Percentiles rank a stretch among this genome's conserved stretches.
Evolutionary conservation across 2,797 vertebrate genomes (phyloP).

Genomic region (Spea hammondii): DNA sequence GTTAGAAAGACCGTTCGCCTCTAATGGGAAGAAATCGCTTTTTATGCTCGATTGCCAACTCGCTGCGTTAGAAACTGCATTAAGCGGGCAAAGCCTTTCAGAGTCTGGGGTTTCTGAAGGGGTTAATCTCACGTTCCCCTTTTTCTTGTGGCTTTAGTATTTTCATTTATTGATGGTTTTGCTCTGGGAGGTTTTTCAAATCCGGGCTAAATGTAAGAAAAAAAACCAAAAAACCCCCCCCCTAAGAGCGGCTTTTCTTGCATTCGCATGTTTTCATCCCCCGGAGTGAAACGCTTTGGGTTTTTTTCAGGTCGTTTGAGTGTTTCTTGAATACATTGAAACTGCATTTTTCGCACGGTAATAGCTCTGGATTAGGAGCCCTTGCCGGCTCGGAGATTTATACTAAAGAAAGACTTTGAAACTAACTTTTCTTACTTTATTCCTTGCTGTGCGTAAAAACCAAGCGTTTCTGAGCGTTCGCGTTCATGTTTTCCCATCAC

Average conservation of each 20-base stretch:
- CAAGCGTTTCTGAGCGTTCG: too few relatives aligned
- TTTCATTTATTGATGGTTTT: background rate
- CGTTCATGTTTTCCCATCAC: too few relatives aligned
- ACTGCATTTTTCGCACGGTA: too few relatives aligned
- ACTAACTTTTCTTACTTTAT: too few relatives aligned
- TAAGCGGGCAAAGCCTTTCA: background rate
- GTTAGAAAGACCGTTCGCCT: conserved; percentile 54
- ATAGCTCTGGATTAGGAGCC: too few relatives aligned
- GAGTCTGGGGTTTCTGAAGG: background rate
- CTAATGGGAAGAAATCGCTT: conserved; percentile 52
- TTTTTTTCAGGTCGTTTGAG: background rate
- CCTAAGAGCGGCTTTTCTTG: background rate
- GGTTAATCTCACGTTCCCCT: conserved; percentile 1
- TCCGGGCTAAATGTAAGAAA: background rate
- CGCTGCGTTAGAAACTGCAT: background rate
- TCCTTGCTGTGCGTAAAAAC: too few relatives aligned
- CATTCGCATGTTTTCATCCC: background rate
- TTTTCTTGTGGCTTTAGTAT: background rate
- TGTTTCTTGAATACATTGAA: too few relatives aligned
- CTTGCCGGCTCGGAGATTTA: too few relatives aligned
- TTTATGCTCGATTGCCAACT: conserved; percentile 26
- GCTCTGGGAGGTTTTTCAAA: background rate
- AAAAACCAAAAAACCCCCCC: background rate
- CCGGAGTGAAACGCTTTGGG: background rate
- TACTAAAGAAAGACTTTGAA: too few relatives aligned